Evolutionary conservation across 1,140 invertebrate species (phyloP).

Genomic region (Aphelinus atriplicis): DNA sequence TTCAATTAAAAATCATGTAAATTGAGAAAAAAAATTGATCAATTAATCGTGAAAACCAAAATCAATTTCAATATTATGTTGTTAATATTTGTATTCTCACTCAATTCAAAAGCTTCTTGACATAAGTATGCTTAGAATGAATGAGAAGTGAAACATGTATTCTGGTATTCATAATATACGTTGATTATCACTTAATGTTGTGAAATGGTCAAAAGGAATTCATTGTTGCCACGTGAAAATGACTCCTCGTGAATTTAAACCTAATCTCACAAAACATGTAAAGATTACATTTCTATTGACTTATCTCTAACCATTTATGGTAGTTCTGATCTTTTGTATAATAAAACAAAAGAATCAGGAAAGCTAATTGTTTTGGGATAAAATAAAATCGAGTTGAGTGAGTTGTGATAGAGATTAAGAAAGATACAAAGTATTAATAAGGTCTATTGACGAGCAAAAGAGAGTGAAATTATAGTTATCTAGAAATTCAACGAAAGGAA

Average conservation of each 20-base stretch:
- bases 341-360: too few relatives aligned
- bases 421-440: conserved; percentile 23
- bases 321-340: too few relatives aligned
- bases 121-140: conserved; percentile 5
- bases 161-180: neutral
- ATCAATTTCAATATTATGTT: too few relatives aligned
- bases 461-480: too few relatives aligned
- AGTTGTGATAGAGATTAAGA: neutral
- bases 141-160: neutral
- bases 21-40: neutral
- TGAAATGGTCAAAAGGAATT: conserved; percentile 11
- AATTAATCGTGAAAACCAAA: neutral
- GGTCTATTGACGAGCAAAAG: conserved; percentile 10
- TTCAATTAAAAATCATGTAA: neutral
- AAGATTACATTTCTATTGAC: neutral
- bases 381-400: too few relatives aligned
- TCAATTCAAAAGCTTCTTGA: neutral
- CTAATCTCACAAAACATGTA: conserved; percentile 7
- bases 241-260: neutral
- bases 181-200: conserved; percentile 14
- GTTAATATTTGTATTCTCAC: neutral
- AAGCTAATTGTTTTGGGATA: too few relatives aligned
- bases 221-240: conserved; percentile 7
- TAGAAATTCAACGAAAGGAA: too few relatives aligned
- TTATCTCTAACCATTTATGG: neutral